Conservation (phyloP, 1,140 invertebrate species). For the Leptinotarsa texana region DNA sequence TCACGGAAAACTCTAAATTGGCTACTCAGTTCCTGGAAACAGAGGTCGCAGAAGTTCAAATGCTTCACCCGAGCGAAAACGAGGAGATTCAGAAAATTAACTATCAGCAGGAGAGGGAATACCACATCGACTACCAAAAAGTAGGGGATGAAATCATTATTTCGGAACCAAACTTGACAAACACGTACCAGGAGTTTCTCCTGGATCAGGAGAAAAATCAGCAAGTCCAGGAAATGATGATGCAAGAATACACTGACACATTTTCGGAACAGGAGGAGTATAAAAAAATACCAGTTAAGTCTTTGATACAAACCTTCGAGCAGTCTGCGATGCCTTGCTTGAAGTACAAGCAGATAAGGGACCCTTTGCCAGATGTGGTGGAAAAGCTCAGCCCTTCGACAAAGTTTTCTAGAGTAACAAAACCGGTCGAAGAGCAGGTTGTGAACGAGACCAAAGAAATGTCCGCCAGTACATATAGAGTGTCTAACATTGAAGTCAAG, state of each 20-base stretch:
- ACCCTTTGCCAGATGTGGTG: slow-evolving; percentile 49
- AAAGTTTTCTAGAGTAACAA: slow-evolving; percentile 19
- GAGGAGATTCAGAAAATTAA: slow-evolving; percentile 52
- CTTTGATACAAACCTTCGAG: slow-evolving; percentile 67
- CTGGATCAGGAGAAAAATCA: background rate
- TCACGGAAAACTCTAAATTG: slow-evolving; percentile 34
- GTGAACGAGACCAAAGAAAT: slow-evolving; percentile 5
- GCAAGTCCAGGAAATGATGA: background rate
- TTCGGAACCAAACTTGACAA: background rate
- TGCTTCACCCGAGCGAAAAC: slow-evolving; percentile 42
- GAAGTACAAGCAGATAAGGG: slow-evolving; percentile 62
- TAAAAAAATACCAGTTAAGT: slow-evolving; percentile 65
- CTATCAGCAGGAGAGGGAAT: slow-evolving; percentile 49
- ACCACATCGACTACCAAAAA: slow-evolving; percentile 49
- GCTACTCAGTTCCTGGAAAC: slow-evolving; percentile 40
- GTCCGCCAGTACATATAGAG: slow-evolving; percentile 19
- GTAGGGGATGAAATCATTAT: slow-evolving; percentile 13
- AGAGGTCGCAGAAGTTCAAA: slow-evolving; percentile 47
- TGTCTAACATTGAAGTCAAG: slow-evolving; percentile 41
- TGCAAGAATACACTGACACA: background rate
- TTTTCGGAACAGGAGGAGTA: slow-evolving; percentile 57
- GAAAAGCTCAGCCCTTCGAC: slow-evolving; percentile 36
- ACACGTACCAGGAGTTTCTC: background rate
- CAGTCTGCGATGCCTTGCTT: slow-evolving; percentile 62
- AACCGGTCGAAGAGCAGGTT: slow-evolving; percentile 16